Conservation (phyloP, 2,113 vertebrate genomes). For the Pelusios castaneus region DNA sequence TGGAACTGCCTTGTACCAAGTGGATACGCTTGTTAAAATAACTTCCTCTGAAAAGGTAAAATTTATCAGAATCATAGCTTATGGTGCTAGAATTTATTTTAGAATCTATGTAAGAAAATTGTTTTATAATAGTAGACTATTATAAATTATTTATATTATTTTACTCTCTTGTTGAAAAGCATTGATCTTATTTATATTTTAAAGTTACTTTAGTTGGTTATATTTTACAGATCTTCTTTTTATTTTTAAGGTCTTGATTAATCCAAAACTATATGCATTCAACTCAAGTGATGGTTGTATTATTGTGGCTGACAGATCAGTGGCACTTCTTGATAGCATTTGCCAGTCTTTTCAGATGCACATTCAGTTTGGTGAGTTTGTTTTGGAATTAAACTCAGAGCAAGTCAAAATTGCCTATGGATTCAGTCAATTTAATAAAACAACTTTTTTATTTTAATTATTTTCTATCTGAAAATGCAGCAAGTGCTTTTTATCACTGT, state of each 20-base stretch:
- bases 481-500: not conserved
- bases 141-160: not conserved
- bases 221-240: not conserved
- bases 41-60: constrained; percentile 86
- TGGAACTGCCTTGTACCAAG: constrained; percentile 89
- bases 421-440: not conserved
- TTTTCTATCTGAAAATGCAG: not conserved
- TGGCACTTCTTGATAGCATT: constrained; percentile 87
- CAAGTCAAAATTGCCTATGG: not conserved
- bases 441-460: rapidly evolving
- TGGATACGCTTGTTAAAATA: constrained; percentile 86
- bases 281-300: constrained; percentile 82
- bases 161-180: too few relatives aligned
- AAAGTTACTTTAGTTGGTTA: not conserved
- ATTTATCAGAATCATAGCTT: rapidly evolving
- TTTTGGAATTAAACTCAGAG: not conserved
- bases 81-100: too few relatives aligned
- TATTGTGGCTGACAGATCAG: constrained; percentile 85
- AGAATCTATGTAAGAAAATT: not conserved
- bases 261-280: constrained; percentile 79
- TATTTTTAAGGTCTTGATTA: constrained; percentile 75
- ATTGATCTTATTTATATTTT: rapidly evolving
- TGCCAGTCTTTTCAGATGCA: constrained; percentile 86
- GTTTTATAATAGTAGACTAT: not conserved
- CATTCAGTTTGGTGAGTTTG: constrained; percentile 87